These are phyloP conservation scores for Chydorus sphaericus DNA, from an alignment of 2,888 invertebrate genomes.

Conservation along the genomic window DNA sequence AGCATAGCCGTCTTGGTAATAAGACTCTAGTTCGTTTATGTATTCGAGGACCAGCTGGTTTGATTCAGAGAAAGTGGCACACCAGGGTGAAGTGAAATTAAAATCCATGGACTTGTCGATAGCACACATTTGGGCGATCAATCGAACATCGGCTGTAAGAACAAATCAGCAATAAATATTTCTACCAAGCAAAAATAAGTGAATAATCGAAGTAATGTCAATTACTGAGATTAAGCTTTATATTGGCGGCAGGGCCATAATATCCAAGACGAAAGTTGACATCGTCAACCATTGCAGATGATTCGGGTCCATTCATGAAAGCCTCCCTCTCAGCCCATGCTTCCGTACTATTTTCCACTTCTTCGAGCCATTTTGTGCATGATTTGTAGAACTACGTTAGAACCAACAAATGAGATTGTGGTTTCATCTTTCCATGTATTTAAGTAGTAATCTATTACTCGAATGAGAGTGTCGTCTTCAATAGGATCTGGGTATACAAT, in stretches of 20 bases:
- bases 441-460: conserved; percentile 17
- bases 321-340: conserved; percentile 20
- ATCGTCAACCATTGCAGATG: conserved; percentile 21
- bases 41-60: conserved; percentile 28
- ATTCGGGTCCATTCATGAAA: conserved; percentile 23
- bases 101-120: conserved; percentile 25
- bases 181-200: too few species aligned
- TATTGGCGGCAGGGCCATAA: background rate
- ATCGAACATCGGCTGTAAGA: conserved; percentile 24
- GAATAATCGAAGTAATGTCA: background rate
- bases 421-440: background rate
- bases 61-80: conserved; percentile 25
- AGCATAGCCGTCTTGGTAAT: conserved; percentile 30
- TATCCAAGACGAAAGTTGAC: conserved; percentile 19
- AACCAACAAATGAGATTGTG: too few species aligned
- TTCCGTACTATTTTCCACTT: conserved; percentile 16
- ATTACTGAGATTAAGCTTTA: background rate
- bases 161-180: background rate
- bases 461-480: conserved; percentile 17
- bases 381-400: conserved; percentile 22
- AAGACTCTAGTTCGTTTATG: conserved; percentile 29
- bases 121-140: conserved; percentile 25
- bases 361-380: conserved; percentile 14
- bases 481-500: conserved; percentile 15
- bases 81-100: conserved; percentile 25